Percentiles rank a stretch among this genome's conserved stretches.
phyloP scores from a whole-genome alignment of 2,113 vertebrate genomes.

The Condylura cristata region DNA sequence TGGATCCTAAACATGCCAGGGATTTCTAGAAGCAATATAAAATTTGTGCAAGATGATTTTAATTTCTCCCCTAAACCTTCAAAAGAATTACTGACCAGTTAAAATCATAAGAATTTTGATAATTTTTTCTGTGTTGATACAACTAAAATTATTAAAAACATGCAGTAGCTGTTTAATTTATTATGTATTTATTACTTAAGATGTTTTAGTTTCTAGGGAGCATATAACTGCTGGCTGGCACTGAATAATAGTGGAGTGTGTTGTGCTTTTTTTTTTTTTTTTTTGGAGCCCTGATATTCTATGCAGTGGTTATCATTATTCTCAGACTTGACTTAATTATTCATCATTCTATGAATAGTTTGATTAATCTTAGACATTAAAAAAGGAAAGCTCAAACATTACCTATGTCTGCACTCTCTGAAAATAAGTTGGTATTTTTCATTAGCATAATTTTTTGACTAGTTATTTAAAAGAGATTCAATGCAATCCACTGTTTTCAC shows the following conservation, averaged over 20 bases:
- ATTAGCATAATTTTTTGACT: background rate
- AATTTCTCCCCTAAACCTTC: background rate
- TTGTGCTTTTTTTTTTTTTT: background rate
- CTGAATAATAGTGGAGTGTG: background rate
- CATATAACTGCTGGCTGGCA: too few species aligned
- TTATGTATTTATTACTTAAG: background rate
- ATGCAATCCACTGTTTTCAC: background rate
- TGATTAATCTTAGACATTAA: background rate
- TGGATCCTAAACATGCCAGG: background rate
- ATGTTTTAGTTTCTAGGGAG: too few species aligned
- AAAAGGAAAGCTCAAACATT: background rate
- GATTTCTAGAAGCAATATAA: background rate
- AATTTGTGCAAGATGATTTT: background rate
- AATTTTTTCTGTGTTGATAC: background rate
- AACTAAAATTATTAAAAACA: background rate
- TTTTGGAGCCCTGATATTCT: background rate
- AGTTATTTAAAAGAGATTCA: background rate
- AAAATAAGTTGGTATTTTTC: background rate
- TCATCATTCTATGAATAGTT: background rate
- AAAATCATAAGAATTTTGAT: background rate
- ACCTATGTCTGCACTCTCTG: background rate
- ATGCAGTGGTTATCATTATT: accelerated
- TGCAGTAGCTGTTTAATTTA: too few species aligned
- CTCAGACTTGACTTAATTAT: too few species aligned
- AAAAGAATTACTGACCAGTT: background rate